Conservation (phyloP, 2,113 vertebrate genomes). For the Mormyrus iriodes region DNA sequence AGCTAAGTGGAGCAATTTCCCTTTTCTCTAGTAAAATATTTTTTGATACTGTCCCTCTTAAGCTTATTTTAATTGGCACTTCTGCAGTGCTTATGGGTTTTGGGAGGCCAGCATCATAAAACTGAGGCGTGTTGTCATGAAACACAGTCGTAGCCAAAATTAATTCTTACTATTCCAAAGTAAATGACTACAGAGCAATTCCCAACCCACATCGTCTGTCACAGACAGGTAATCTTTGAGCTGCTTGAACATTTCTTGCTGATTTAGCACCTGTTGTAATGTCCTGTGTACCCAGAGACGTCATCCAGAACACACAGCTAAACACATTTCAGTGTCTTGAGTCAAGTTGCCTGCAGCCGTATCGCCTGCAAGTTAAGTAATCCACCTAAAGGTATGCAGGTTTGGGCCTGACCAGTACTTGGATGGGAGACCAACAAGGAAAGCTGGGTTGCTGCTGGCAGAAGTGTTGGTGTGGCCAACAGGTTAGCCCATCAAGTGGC, state of each 20-base stretch:
- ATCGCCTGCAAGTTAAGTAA: background rate
- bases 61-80: background rate
- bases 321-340: too few relatives aligned
- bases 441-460: background rate
- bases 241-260: too few relatives aligned
- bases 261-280: too few relatives aligned
- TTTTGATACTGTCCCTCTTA: background rate
- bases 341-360: background rate
- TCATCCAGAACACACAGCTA: too few relatives aligned
- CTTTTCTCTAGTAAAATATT: background rate
- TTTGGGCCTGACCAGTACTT: background rate
- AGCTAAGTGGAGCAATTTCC: background rate
- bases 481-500: background rate
- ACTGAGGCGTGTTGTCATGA: background rate
- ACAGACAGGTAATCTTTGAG: background rate
- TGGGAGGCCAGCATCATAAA: background rate
- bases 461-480: background rate
- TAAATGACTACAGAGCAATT: background rate
- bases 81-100: background rate
- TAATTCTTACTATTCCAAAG: background rate
- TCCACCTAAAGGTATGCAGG: background rate
- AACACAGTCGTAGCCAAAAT: background rate
- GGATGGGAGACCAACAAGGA: background rate
- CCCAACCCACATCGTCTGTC: background rate
- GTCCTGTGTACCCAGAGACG: too few relatives aligned